Conservation (phyloP, 1,140 invertebrate genomes). For the Pseudomyrmex pallidus region DNA sequence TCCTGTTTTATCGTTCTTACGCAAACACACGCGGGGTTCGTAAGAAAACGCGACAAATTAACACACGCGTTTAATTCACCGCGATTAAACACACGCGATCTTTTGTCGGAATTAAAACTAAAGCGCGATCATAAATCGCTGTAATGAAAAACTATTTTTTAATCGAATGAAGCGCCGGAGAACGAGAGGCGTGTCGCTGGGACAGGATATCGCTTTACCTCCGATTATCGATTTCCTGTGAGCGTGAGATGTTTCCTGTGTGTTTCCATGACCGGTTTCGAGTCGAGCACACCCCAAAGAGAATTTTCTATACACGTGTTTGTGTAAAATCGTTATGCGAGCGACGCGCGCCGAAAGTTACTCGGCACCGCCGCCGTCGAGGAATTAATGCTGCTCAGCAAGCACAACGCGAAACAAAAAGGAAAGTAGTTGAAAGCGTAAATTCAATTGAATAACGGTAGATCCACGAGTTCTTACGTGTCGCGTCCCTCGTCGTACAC, state of each 20-base stretch:
- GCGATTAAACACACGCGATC: background rate
- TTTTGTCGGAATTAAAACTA: background rate
- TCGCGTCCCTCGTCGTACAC: background rate
- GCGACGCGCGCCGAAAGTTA: constrained; percentile 63
- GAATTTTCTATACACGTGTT: background rate
- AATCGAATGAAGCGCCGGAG: constrained; percentile 11
- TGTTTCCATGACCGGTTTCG: constrained; percentile 4
- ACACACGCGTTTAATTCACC: background rate
- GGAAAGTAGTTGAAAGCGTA: constrained; percentile 81
- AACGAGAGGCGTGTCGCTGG: background rate
- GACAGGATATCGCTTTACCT: constrained; percentile 1
- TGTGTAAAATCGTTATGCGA: constrained; percentile 40
- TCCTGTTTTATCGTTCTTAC: constrained; percentile 39
- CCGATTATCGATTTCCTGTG: constrained; percentile 43
- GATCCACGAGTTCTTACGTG: constrained; percentile 57
- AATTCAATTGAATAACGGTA: constrained; percentile 80
- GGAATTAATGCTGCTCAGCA: constrained; percentile 77
- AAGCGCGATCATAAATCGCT: background rate
- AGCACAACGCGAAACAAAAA: constrained; percentile 77
- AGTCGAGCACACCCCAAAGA: background rate
- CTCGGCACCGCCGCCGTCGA: constrained; percentile 58
- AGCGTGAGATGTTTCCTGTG: background rate
- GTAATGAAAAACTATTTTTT: background rate
- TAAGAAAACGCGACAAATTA: constrained; percentile 16
- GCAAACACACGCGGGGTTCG: constrained; percentile 18